Evolutionary conservation across 1,140 invertebrate species (phyloP).

Genomic region (Drosophila grimshawi): DNA sequence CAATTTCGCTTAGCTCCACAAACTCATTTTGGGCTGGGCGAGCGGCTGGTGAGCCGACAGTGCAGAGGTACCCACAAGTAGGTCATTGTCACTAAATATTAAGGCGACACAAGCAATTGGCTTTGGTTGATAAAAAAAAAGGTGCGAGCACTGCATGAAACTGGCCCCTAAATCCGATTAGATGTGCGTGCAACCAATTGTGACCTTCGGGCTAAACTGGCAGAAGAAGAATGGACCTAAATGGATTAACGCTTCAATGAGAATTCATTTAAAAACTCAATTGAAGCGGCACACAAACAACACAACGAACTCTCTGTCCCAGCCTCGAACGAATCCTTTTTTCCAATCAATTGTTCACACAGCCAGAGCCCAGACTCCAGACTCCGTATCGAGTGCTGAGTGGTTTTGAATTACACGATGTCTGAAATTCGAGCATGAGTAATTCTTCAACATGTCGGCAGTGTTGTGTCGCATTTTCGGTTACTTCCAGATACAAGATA

Average conservation of each 20-base stretch:
- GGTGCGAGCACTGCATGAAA: slow-evolving; percentile 11
- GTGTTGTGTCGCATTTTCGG: not conserved
- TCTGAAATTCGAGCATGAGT: slow-evolving; percentile 75
- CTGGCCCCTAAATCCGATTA: slow-evolving; percentile 66
- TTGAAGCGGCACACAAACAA: slow-evolving; percentile 30
- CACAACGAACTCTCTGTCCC: slow-evolving; percentile 2
- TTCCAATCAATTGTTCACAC: slow-evolving; percentile 79
- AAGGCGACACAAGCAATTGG: slow-evolving; percentile 66
- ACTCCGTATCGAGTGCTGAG: slow-evolving; percentile 15
- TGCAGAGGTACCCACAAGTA: slow-evolving; percentile 49
- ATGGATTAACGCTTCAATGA: slow-evolving; percentile 80
- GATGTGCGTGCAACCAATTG: slow-evolving; percentile 65
- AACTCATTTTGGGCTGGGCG: not conserved
- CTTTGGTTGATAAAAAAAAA: slow-evolving; percentile 20
- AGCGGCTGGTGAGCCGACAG: not conserved
- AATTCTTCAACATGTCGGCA: slow-evolving; percentile 63
- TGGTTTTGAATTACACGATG: slow-evolving; percentile 63
- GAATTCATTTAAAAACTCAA: slow-evolving; percentile 71
- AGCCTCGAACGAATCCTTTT: slow-evolving; percentile 54
- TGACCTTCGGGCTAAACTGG: slow-evolving; percentile 47
- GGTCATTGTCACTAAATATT: slow-evolving; percentile 76
- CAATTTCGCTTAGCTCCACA: slow-evolving; percentile 58
- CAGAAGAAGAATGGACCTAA: slow-evolving; percentile 34
- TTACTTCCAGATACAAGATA: slow-evolving; percentile 44
- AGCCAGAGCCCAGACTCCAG: slow-evolving; percentile 19